These are phyloP conservation scores for Cybosia mesomella DNA, from an alignment of 2,888 invertebrate genomes.

Conservation along the genomic window DNA sequence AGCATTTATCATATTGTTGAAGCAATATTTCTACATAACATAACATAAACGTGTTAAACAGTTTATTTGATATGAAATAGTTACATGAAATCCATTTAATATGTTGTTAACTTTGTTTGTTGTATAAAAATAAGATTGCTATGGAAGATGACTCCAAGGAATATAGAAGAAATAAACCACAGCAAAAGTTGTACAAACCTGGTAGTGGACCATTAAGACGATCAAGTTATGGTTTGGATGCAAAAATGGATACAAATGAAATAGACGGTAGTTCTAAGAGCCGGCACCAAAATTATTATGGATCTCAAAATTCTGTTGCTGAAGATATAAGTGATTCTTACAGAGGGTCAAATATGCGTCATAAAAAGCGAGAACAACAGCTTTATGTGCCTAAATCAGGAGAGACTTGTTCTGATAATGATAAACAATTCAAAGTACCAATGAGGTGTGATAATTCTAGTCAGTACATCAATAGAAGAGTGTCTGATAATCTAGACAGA, in stretches of 20 bases:
- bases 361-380: conserved; percentile 81
- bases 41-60: conserved; percentile 69
- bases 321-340: conserved; percentile 64
- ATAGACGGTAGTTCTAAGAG: conserved; percentile 67
- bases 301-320: conserved; percentile 77
- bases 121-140: conserved; percentile 70
- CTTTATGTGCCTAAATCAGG: conserved; percentile 77
- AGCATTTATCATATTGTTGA: conserved; percentile 44
- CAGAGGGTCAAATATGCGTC: conserved; percentile 67
- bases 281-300: conserved; percentile 71
- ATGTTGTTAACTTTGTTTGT: conserved; percentile 63
- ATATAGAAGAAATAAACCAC: conserved; percentile 89
- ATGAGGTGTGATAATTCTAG: conserved; percentile 78
- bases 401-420: conserved; percentile 70
- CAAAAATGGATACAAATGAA: conserved; percentile 83
- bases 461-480: conserved; percentile 76
- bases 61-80: conserved; percentile 42
- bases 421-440: conserved; percentile 68
- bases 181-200: conserved; percentile 91
- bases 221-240: conserved; percentile 88
- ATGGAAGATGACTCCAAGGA: conserved; percentile 87
- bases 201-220: conserved; percentile 92
- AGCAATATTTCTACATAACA: conserved; percentile 62
- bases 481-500: conserved; percentile 72
- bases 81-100: conserved; percentile 32